phyloP scores from a whole-genome alignment of 2,888 invertebrate genomes.

The Chalcis sispes region DNA sequence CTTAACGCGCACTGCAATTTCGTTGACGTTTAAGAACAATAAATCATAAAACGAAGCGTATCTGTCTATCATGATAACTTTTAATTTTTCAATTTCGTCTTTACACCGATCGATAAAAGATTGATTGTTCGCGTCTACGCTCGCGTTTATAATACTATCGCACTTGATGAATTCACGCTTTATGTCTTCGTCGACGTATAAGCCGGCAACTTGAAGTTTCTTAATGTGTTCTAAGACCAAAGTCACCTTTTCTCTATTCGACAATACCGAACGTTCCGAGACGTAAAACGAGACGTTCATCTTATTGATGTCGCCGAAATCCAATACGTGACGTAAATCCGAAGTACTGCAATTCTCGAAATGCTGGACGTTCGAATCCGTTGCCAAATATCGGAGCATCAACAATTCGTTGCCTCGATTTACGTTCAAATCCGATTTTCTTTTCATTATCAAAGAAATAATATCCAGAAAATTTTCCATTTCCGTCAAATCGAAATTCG shows the following conservation, averaged over 20 bases:
- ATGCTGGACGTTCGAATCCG: constrained; percentile 35
- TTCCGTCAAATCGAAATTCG: constrained; percentile 9
- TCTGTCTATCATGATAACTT: constrained; percentile 32
- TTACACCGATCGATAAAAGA: constrained; percentile 27
- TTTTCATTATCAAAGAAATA: constrained; percentile 23
- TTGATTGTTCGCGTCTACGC: background rate
- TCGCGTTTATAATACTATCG: background rate
- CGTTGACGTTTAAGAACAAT: constrained; percentile 47
- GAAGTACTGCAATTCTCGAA: constrained; percentile 44
- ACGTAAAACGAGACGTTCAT: constrained; percentile 33
- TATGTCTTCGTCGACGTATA: constrained; percentile 24
- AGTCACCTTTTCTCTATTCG: constrained; percentile 34
- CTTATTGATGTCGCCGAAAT: constrained; percentile 43
- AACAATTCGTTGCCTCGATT: constrained; percentile 43
- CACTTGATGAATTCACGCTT: constrained; percentile 23
- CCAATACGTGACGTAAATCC: constrained; percentile 28
- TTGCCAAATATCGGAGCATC: constrained; percentile 26
- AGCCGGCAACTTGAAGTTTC: constrained; percentile 45
- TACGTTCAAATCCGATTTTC: constrained; percentile 30
- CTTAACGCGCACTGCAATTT: constrained; percentile 46
- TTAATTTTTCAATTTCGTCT: constrained; percentile 28
- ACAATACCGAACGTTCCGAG: constrained; percentile 23
- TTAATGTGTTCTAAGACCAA: constrained; percentile 45
- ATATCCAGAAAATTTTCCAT: constrained; percentile 49
- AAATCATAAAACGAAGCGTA: constrained; percentile 54